Evolutionary conservation across 2,797 vertebrate genomes (phyloP), one percentile per base, ranked within the genome.

Genomic region (Cyclopterus lumpus): DNA sequence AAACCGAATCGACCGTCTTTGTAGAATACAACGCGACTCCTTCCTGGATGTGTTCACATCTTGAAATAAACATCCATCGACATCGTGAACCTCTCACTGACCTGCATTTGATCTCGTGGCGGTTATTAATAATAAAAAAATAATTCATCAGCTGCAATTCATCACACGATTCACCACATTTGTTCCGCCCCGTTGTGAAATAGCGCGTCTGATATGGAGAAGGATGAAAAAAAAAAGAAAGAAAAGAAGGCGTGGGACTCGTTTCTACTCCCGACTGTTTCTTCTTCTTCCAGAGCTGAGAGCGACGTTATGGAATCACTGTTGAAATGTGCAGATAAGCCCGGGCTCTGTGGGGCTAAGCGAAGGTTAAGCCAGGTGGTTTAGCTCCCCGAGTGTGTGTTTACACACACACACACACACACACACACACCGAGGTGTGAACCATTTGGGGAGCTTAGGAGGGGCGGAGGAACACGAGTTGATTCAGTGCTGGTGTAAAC

Each of bases 251-350:
- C 49, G 1, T 4, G 46, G 3, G 48, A 8, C 28, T 59, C 16
- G 12, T 58, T 57, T 34, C 24, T 18, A 2, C 49, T n/a, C 6
- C 64, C 46, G 28, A 49, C 36, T 28, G 16, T 14, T 32, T 9
- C 73, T 44, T 66, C 71, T 71, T 61, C 77, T 49, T n/a, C 26
- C 79, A n/a, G n/a, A n/a, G 78, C 74, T 84, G 75, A 80, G 81
- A 78, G 78, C 75, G 51, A 54, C 51, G 77, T 77, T 75, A 58
- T 64, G 69, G 85, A 85, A 85, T 88, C 85, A 68, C 79, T 84
- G 95, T 95, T 95, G 94, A 95, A 95, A 93, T 95, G 91, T 93
- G 85, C 94, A 90, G 94, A 93, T 95, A 92, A 92, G 83, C 86
- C 22, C 22, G n/a, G 70, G 82, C 81, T 83, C 75, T 84, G 84